These are phyloP conservation scores for Lycaon pictus DNA, from an alignment of 2,113 vertebrate genomes.

Conservation along the genomic window DNA sequence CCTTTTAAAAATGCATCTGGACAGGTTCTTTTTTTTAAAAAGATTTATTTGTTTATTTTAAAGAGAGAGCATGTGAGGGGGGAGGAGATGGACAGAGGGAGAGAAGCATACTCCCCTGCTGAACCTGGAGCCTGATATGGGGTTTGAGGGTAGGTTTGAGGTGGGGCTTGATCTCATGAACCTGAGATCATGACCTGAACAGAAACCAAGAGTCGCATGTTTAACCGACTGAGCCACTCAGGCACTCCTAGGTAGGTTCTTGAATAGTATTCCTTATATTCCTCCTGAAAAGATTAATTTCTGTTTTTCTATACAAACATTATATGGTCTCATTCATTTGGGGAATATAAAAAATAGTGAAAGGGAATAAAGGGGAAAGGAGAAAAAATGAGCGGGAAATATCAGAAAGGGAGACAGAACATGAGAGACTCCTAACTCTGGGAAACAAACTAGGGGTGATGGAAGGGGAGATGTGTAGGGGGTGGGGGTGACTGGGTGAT, in stretches of 20 bases:
- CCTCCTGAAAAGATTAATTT: neutral
- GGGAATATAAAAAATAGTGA: no score
- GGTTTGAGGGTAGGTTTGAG: neutral
- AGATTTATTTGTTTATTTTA: neutral
- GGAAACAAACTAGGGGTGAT: no score
- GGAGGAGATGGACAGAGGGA: neutral
- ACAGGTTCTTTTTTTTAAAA: neutral
- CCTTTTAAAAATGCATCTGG: neutral
- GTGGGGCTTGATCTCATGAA: neutral
- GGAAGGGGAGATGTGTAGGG: no score
- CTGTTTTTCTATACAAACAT: neutral
- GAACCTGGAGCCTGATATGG: neutral
- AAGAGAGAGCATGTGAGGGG: neutral
- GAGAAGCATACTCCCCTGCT: neutral
- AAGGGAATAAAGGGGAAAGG: no score
- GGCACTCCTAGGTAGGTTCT: neutral
- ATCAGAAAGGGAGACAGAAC: no score
- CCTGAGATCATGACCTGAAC: neutral
- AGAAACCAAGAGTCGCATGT: neutral
- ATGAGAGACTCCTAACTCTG: no score
- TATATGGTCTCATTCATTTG: no score
- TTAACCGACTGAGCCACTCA: neutral
- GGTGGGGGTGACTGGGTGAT: no score
- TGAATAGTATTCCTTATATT: neutral
- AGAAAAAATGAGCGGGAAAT: no score